Evolutionary conservation across 2,113 vertebrate species (phyloP), one percentile per base, ranked within the genome.

Genomic region (Urocitellus parryii): DNA sequence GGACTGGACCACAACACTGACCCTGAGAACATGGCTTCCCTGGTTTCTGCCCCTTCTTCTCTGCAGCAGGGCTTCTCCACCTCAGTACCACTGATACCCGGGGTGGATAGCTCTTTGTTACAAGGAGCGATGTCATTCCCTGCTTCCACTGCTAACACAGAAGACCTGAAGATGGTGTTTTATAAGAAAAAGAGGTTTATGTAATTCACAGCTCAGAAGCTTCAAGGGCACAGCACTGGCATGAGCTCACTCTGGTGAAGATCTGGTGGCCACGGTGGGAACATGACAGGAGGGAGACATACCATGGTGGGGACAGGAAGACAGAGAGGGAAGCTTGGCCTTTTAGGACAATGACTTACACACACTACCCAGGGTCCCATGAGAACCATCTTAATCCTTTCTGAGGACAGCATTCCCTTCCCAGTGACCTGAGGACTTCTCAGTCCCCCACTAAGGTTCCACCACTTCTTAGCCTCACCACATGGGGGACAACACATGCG

Each of bases 301-400:
- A 13, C 13, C 4, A 4, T 16, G 12, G n/a, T 61, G 56, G n/a
- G n/a, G 13, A 17, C 4, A 2, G 79, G n/a, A 61, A 39, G 53
- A 12, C 56, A 61, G n/a, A 1, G 5, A 3, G 22, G 34, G 51
- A 56, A 32, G 10, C 32, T 61, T 4, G n/a, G 11, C 37, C 11
- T 61, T 37, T 22, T 12, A n/a, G 10, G 6, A n/a, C 78, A 56
- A 56, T 2, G 18, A 2, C 53, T 56, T 24, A 24, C 51, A 27
- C 4, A 20, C 27, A 39, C n/a, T 4, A 25, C 16, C 6, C 3
- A n/a, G 1, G 34, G 0, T 37, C 22, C n/a, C n/a, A 61, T 16
- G 22, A 39, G 79, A 37, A 17, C n/a, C 16, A 8, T 11, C 29
- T 34, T 29, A n/a, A 9, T 53, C 1, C 17, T 32, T 53, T 29